Conservation (phyloP, 2,797 vertebrate species). For the Knipowitschia caucasica region DNA sequence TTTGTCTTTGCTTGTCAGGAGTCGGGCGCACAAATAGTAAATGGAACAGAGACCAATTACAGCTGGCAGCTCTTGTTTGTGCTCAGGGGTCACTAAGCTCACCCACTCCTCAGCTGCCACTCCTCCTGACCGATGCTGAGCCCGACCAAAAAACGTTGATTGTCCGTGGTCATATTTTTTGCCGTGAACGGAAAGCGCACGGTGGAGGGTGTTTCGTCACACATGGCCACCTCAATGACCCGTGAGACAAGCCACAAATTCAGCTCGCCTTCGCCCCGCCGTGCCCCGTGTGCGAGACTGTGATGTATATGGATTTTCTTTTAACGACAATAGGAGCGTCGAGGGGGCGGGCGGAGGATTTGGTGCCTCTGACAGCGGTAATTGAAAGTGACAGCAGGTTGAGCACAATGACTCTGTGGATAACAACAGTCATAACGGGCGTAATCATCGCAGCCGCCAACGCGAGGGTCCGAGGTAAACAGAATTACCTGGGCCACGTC, state of each 20-base stretch:
- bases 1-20: slow-evolving; percentile 51
- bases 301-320: slow-evolving; percentile 75
- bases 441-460: slow-evolving; percentile 70
- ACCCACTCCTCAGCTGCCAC: slow-evolving; percentile 52
- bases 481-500: slow-evolving; percentile 70
- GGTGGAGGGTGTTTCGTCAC: slow-evolving; percentile 22
- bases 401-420: slow-evolving; percentile 71
- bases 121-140: slow-evolving; percentile 12
- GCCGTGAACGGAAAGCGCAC: too few species aligned
- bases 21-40: slow-evolving; percentile 39
- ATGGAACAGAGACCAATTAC: slow-evolving; percentile 60
- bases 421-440: slow-evolving; percentile 74
- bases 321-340: slow-evolving; percentile 68
- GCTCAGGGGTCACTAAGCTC: slow-evolving; percentile 56
- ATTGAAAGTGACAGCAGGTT: slow-evolving; percentile 77
- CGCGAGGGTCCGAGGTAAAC: slow-evolving; percentile 68
- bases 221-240: slow-evolving; percentile 47
- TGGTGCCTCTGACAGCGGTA: slow-evolving; percentile 67
- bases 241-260: slow-evolving; percentile 42
- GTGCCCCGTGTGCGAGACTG: slow-evolving; percentile 47
- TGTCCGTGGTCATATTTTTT: slow-evolving; percentile 30
- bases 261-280: slow-evolving; percentile 26
- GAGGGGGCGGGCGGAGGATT: slow-evolving; percentile 54
- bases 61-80: slow-evolving; percentile 50
- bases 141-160: slow-evolving; percentile 41